Base-by-base conservation (phyloP, 2,888 invertebrate genomes). In the Kuschelorhynchus macadamiae region DNA sequence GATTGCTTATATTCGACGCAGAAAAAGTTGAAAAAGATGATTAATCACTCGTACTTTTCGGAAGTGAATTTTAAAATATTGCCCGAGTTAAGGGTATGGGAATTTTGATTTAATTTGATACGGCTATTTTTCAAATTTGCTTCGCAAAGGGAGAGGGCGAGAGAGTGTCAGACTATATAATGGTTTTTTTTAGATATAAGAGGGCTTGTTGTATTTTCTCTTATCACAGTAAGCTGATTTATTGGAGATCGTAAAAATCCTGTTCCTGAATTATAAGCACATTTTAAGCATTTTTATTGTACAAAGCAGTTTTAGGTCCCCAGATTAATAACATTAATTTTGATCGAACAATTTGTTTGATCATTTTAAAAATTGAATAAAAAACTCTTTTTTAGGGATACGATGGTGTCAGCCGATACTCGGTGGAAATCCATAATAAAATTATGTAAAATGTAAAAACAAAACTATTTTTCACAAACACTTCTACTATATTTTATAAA, bases 61-160 rank as follows among this genome's bases (percentile, higher is more conserved):
- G 61, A 67, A 67, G 61, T 61, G 67, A 61, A 67, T 67, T 61
- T 60, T 67, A 67, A 67, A 61, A 67, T 67, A 67, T 61, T 46
- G 61, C 65, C 17, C 49, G 14, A 41, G 39, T 32, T 12, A 9
- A 33, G 41, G 33, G 50, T 39, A 44, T 41, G 56, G 49, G 41
- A 25, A 18, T 59, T 65, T 50, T 65, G 65, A 65, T 65, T 50
- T 59, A 49, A 65, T 57, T 65, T 63, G 47, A 46, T 53, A 21
- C 7, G 46, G 63, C 47, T 47, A 55, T 47, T 63, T 63, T 55
- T 63, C 47, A 41, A 50, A 47, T 59, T 50, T 20, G 50, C 2
- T 49, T 14, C 32, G n/a, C n/a, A n/a, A n/a, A 44, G 44, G 16
- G 41, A 16, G 14, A 12, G 12, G 11, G 47, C 8, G 18, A 3